Evolutionary conservation across 1,140 invertebrate genomes (phyloP), one percentile per base, ranked within the genome.

Genomic region (Conopomorpha cramerella): DNA sequence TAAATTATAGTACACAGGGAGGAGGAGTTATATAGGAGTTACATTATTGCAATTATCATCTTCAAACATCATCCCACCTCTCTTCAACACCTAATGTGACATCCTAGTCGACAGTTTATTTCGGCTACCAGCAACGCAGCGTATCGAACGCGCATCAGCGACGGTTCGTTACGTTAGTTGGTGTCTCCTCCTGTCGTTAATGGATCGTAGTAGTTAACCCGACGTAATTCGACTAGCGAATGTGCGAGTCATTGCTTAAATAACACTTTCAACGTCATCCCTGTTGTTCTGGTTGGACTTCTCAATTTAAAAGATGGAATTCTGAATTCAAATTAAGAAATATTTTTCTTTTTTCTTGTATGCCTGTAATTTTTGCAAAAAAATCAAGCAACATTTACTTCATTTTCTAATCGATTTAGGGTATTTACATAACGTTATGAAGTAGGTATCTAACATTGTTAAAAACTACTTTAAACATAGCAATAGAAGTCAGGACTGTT

Each of bases 141-240:
- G 60, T 63, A 42, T 53, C 70, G 37, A 63, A 74, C 60, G 43
- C 63, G 59, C 63, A 60, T 70, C 58, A 37, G 54, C 34, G 45
- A 39, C 56, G 70, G 52, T 74, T 74, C 67, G 61, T 74, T 68
- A 56, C 36, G 33, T 55, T n/a, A n/a, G n/a, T 29, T 6, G 19
- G 4, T 11, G 28, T 29, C 11, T 29, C 4, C 51, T 64, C 53
- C 53, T 60, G 63, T 55, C 57, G 28, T 64, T 70, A 73, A 72
- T 65, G 52, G 61, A 55, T 51, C 39, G 55, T 72, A 72, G 72
- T 74, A 51, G 60, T 57, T 50, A 57, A 50, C 52, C 46, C 70
- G 66, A 71, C 72, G 54, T 59, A 48, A 53, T 54, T 57, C 47
- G 41, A 51, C 56, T 47, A 41, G 55, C 51, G 43, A 61, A 61